A percentile compares a stretch with the other conserved stretches of the same genome.
Conservation (phyloP, 2,797 vertebrate genomes). For the Amblyraja radiata region DNA sequence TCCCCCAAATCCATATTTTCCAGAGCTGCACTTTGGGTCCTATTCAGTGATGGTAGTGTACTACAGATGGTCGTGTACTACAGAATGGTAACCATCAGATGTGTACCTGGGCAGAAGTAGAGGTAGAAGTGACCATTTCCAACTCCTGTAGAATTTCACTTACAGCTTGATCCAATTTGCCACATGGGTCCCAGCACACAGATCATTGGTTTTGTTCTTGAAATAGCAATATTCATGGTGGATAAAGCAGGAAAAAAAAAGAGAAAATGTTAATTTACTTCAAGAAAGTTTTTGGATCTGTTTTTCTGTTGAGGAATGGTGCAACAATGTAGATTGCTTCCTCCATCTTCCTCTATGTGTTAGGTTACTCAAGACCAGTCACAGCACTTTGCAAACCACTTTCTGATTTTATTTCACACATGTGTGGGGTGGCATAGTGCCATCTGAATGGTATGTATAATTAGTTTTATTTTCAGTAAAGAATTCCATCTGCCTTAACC, state of each 20-base stretch:
- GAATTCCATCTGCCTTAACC: neutral
- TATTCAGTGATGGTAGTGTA: too few species aligned
- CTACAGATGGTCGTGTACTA: neutral
- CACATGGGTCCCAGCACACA: neutral
- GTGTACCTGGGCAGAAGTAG: neutral
- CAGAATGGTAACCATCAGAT: neutral
- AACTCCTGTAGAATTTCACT: neutral
- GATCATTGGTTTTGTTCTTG: neutral
- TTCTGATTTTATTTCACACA: neutral
- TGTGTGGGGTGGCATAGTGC: neutral
- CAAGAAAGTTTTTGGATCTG: neutral
- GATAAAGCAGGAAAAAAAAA: neutral
- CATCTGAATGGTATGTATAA: neutral
- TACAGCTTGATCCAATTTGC: neutral
- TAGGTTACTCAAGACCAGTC: conserved; percentile 5
- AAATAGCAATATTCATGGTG: neutral
- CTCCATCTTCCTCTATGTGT: neutral
- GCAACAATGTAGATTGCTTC: neutral
- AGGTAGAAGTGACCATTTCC: neutral
- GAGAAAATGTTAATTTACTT: neutral
- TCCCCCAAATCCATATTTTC: too few species aligned
- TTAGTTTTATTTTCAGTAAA: neutral
- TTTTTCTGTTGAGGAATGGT: neutral
- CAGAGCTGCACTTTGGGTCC: too few species aligned
- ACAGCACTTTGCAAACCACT: neutral